Evolutionary conservation across 2,888 invertebrate genomes (phyloP), one percentile per base, ranked within the genome.

Genomic region (Coenonympha arcania): DNA sequence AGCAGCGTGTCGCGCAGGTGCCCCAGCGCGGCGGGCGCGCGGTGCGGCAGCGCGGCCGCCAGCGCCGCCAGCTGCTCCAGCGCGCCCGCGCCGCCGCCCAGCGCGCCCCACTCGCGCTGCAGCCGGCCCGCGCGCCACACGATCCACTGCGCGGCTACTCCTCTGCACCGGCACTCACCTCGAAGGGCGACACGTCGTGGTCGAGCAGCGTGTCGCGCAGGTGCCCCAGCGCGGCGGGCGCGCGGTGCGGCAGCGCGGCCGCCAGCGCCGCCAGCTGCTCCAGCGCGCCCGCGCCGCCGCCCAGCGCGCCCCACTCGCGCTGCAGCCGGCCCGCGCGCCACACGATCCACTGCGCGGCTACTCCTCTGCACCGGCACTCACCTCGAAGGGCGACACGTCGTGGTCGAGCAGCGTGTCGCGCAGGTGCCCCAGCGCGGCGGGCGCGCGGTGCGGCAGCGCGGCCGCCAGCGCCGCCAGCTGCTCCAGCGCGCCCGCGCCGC

Each of bases 331-430:
- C 88, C 52, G 95, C 94, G 71, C 95, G 94, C 69, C 96, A 95
- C 57, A n/a, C n/a, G n/a, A n/a, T n/a, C n/a, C n/a, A n/a, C n/a
- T n/a, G n/a, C n/a, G n/a, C n/a, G n/a, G n/a, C n/a, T n/a, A n/a
- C n/a, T n/a, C n/a, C n/a, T 13, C 13, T 2, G 16, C 2, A 11
- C 6, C 5, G n/a, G 2, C 9, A n/a, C 22, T 13, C 1, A 87
- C 95, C 88, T 99, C 99, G 86, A 99, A 99, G 1, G 99, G 97
- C 57, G 98, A 98, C 60, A 99, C 96, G 77, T 99, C 98, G 68
- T 96, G 96, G 72, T 95, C 93, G 69, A 95, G 89, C 50, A 98
- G 90, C 66, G 96, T 95, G 68, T 93, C 92, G 46, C 94, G 89
- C 56, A 96, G 88, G 73, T 95, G 93, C 33, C 89, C 87, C 55